phyloP scores from a whole-genome alignment of 2,888 invertebrate genomes.

The Pristionchus japonicus region DNA sequence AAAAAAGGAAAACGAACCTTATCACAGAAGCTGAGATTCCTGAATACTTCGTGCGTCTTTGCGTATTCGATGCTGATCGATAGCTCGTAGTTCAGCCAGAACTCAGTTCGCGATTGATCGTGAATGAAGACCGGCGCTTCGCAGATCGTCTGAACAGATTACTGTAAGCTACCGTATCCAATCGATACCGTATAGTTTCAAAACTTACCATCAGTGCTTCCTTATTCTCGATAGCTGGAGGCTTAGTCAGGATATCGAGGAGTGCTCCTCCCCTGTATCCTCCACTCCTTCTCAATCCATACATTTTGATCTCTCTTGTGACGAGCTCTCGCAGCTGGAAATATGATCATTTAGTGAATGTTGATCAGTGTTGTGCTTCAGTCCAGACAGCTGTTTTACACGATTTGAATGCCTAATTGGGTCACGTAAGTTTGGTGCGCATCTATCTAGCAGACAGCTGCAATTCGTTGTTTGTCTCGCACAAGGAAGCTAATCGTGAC shows the following conservation, averaged over 20 bases:
- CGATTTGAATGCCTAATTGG: background rate
- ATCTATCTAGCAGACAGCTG: background rate
- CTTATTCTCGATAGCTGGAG: constrained; percentile 14
- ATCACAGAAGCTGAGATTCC: constrained; percentile 41
- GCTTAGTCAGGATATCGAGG: constrained; percentile 30
- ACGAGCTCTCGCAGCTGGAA: constrained; percentile 15
- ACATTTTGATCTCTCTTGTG: constrained; percentile 35
- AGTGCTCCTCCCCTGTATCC: constrained; percentile 35
- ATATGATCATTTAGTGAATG: background rate
- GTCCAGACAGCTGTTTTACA: background rate
- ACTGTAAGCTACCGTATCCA: background rate
- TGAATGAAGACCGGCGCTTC: background rate
- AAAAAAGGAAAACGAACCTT: background rate
- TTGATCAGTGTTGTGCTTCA: background rate
- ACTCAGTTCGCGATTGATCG: constrained; percentile 11
- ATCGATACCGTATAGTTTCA: no score
- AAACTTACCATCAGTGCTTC: constrained; percentile 10
- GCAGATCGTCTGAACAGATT: background rate
- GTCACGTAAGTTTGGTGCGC: background rate
- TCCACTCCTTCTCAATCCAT: constrained; percentile 37
- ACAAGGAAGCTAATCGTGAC: no score
- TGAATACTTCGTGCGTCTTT: constrained; percentile 31
- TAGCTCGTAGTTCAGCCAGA: constrained; percentile 32
- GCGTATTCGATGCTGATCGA: constrained; percentile 38
- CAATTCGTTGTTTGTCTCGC: background rate